These are phyloP conservation scores for Mechanitis mazaeus DNA, from an alignment of 2,888 invertebrate genomes.

Conservation along the genomic window DNA sequence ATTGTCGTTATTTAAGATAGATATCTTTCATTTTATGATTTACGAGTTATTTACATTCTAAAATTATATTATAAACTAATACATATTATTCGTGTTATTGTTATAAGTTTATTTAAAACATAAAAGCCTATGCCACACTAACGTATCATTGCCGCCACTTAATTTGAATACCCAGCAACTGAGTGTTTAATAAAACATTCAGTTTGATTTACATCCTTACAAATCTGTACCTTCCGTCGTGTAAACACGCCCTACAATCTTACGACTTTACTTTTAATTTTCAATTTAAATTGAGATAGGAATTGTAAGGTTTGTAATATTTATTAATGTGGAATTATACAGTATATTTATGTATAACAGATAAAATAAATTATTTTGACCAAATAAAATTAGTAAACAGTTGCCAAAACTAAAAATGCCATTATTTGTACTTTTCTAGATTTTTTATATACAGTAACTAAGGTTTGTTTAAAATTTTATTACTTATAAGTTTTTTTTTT, in stretches of 20 bases:
- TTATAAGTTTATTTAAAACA: neutral
- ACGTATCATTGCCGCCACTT: slow-evolving; percentile 57
- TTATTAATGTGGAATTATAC: slow-evolving; percentile 9
- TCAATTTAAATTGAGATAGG: slow-evolving; percentile 47
- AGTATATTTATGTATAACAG: no score
- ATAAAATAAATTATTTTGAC: no score
- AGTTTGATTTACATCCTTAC: slow-evolving; percentile 72
- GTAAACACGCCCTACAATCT: slow-evolving; percentile 63
- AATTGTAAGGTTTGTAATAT: slow-evolving; percentile 22
- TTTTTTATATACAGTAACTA: no score
- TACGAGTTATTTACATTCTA: no score
- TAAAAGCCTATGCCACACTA: slow-evolving; percentile 40
- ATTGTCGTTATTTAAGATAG: no score
- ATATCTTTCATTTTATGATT: no score
- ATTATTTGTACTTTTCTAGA: no score
- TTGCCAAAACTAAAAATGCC: no score
- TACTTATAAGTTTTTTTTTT: slow-evolving; percentile 4
- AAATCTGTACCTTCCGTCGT: slow-evolving; percentile 71
- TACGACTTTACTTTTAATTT: slow-evolving; percentile 40
- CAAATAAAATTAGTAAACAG: no score
- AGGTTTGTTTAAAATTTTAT: slow-evolving; percentile 8
- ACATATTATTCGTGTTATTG: no score
- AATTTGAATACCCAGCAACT: slow-evolving; percentile 72
- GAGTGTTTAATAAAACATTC: slow-evolving; percentile 76
- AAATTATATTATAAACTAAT: no score